Evolutionary conservation across 2,888 invertebrate genomes (phyloP), one percentile per base, ranked within the genome.

Genomic region (Molanna angustata): DNA sequence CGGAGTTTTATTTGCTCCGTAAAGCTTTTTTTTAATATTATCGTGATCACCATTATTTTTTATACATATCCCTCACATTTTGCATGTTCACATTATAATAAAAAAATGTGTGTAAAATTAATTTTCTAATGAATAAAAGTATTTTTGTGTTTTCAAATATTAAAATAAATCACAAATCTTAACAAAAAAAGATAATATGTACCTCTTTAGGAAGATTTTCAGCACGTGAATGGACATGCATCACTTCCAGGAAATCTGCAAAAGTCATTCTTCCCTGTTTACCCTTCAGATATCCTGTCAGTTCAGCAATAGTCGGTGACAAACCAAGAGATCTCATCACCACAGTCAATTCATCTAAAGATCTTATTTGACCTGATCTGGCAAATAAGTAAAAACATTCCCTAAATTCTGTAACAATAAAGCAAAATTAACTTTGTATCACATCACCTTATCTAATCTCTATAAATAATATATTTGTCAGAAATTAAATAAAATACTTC

Each of bases 321-420:
- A 94, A 84, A 1, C 94, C 95, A 4, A 97, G 74, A 0, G 96
- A 96, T 58, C 96, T 74, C 95, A 96, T 97, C 22, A 96, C 93
- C 1, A 93, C 86, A 0, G 93, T 93, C 53, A 97, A 73, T 69
- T 96, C 94, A 66, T 95, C 94, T 59, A 94, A 72, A 0, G 88
- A 89, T 14, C 86, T 86, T 47, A 97, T 94, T 69, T 90, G 88
- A 0, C 94, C 94, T 27, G 88, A 89, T 41, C 92, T 79, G 0
- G 95, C 94, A 68, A 94, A 95, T 49, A 97, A 77, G 69, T 94
- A 94, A 75, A 96, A 97, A 66, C 96, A 97, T 76, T 97, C 96
- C 65, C 94, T 85, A 70, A 94, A 96, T 71, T 95, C 95, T 94
- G 72, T 9, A 79, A 49, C 4, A 39, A 35, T 17, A 27, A 27